Evolutionary conservation across 2,113 vertebrate genomes (phyloP).

Genomic region (Bubo blakistoni): DNA sequence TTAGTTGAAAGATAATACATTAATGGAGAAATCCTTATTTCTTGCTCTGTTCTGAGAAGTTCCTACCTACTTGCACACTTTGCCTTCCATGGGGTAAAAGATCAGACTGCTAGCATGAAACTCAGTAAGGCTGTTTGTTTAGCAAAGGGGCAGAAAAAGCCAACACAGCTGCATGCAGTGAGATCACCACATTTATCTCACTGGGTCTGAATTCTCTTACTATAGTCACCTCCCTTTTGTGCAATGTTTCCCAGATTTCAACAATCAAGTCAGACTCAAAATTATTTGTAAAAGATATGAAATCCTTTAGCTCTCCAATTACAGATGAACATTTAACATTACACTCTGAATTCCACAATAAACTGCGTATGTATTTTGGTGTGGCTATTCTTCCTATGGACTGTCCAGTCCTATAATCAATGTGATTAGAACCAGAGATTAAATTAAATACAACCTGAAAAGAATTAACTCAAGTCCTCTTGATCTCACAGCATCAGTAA

Average conservation of each 20-base stretch:
- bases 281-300: background rate
- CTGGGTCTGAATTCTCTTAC: slow-evolving; percentile 1
- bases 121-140: background rate
- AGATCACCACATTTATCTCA: slow-evolving; percentile 63
- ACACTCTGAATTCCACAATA: background rate
- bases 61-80: background rate
- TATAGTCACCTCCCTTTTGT: slow-evolving; percentile 43
- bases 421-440: background rate
- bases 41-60: background rate
- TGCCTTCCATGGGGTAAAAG: background rate
- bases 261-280: background rate
- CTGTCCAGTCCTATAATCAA: background rate
- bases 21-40: background rate
- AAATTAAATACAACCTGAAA: background rate
- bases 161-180: slow-evolving; percentile 44
- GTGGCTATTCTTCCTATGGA: background rate
- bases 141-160: slow-evolving; percentile 19
- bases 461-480: background rate
- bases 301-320: background rate
- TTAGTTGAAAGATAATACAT: background rate
- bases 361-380: background rate
- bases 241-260: background rate
- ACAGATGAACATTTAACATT: background rate
- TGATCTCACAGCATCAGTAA: background rate
- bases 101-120: background rate